Evolutionary conservation across 92 coral and sea anemone genomes (phyloP), one percentile per base, ranked within the genome.

Genomic region (Parazoanthus swiftii): DNA sequence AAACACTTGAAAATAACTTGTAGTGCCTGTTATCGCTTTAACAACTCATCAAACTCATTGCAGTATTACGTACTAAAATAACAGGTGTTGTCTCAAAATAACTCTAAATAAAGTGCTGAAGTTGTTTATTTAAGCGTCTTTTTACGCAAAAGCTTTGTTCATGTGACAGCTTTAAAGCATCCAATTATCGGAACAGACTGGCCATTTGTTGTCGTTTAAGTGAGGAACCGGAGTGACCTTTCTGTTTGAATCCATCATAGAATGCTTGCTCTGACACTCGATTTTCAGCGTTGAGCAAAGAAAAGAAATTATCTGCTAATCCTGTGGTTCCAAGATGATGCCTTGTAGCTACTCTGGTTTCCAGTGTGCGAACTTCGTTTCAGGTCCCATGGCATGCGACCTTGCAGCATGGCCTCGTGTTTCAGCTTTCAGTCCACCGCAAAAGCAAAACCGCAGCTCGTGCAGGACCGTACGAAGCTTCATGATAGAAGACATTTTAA

Each of bases 401-500:
- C 50, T 85, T 11, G 58, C 89, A 4, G 63, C n/a, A 42, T 89
- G 91, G 91, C 93, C 93, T 6, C 82, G 91, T 33, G 70, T 85
- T 37, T 89, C 93, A 63, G 93, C 93, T 14, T 91, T 91, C 66
- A 65, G 71, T 20, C 73, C 74, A 29, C 86, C 85, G 16, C 91
- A 48, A 18, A 78, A 33, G 48, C 73, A 67, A 25, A 82, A 44
- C 58, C 14, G 67, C 78, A 89, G 77, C 33, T 70, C 77, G 6
- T 7, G 56, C 6, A 88, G 56, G 25, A 13, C 82, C 29, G 43
- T 81, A 18, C 85, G 86, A 59, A 94, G 97, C 74, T 94, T 94
- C 70, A 92, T 94, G 97, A 92, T 94, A 16, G 93, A 91, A 23
- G 97, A 94, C 77, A 92, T 94, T 79, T 76, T 94, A 46, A 89